A percentile compares a stretch with the other conserved stretches of the same genome.
Conservation (phyloP, 2,113 vertebrate species). For the Dasyornis broadbenti region DNA sequence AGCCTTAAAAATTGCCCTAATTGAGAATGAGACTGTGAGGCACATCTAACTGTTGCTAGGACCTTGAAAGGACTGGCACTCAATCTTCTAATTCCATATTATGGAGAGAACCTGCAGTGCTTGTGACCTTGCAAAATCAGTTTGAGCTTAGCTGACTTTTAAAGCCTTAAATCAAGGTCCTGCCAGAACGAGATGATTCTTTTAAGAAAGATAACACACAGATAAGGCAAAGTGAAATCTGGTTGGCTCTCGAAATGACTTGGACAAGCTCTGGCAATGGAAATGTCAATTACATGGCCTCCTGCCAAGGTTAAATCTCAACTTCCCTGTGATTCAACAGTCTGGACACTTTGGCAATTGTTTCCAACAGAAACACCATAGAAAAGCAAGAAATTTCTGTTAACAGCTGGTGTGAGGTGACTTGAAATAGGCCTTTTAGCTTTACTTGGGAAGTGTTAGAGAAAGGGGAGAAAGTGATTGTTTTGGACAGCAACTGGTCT, state of each 20-base stretch:
- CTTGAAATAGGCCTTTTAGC: neutral
- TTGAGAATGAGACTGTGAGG: conserved; percentile 33
- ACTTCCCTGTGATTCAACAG: conserved; percentile 17
- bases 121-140: conserved; percentile 71
- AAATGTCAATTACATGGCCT: conserved; percentile 67
- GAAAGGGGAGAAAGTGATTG: neutral
- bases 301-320: conserved; percentile 63
- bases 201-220: conserved; percentile 68
- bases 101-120: conserved; percentile 43
- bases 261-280: conserved; percentile 49
- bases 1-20: conserved; percentile 52
- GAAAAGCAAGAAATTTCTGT: conserved; percentile 5
- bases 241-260: conserved; percentile 59
- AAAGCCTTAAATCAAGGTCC: conserved; percentile 74
- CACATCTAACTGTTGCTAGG: conserved; percentile 4
- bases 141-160: conserved; percentile 60
- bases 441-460: neutral
- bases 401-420: conserved; percentile 6
- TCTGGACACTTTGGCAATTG: conserved; percentile 24
- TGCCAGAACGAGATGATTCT: conserved; percentile 56
- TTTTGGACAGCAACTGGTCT: neutral
- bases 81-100: conserved; percentile 46
- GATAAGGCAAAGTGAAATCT: conserved; percentile 69
- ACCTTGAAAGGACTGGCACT: conserved; percentile 28
- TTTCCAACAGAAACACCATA: conserved; percentile 12